Evolutionary conservation across 2,888 invertebrate species (phyloP), one percentile per base, ranked within the genome.

Genomic region (Lathronympha strigana): DNA sequence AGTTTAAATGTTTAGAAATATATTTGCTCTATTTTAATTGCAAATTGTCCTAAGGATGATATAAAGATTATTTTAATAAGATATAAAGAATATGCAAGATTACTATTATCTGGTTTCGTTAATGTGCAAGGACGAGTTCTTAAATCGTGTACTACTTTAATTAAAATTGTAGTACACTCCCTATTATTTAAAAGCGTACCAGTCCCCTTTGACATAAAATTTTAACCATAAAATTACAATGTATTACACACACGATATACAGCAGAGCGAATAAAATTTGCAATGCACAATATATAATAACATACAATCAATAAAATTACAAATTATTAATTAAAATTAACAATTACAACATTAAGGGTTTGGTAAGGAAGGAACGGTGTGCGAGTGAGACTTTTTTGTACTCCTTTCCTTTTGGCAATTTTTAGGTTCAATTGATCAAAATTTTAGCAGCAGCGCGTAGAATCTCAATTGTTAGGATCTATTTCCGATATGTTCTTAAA

Each of bases 141-240:
- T 51, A 51, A 51, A 51, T 51, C 51, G 21, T 51, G 51, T 51
- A 13, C 6, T 9, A 51, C 15, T 13, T 33, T 51, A 13, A 51
- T 33, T 5, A n/a, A 19, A 3, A 51, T 51, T 13, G 33, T 51
- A 15, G 15, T 38, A 15, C n/a, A 38, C 38, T 38, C 38, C 0
- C n/a, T 38, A 38, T 38, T 38, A 15, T 15, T 38, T 38, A 38
- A 38, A 15, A 38, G 38, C 38, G 38, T 38, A 15, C n/a, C 5
- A 15, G 6, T n/a, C n/a, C 38, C n/a, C 15, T 38, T 15, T 4
- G 4, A 4, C 38, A 15, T 38, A 6, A 33, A 33, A 33, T 33
- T 38, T 0, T 15, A 4, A 15, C 15, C 3, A 15, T 38, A 3
- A 4, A n/a, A 4, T 33, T 38, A 38, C 2, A 17, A 25, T 25